These are phyloP conservation scores for Mimumesa dahlbomi DNA, from an alignment of 2,888 invertebrate genomes.

Conservation along the genomic window DNA sequence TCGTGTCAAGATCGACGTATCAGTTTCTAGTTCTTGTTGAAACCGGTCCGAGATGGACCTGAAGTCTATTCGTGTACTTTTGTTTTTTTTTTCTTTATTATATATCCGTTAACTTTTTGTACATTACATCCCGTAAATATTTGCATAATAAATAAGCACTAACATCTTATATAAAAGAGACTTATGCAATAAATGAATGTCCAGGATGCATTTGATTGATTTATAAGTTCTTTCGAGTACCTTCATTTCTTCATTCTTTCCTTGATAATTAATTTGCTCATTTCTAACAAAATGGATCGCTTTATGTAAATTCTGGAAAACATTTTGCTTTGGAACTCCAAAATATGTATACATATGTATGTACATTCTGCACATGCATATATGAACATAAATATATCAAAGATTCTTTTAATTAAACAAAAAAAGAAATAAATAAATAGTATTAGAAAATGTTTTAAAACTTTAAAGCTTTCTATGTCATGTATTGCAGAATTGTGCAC, in stretches of 20 bases:
- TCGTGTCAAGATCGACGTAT: constrained; percentile 7
- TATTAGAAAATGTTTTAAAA: constrained; percentile 19
- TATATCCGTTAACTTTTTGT: constrained; percentile 71
- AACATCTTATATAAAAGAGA: constrained; percentile 62
- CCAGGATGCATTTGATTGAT: constrained; percentile 37
- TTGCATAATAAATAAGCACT: constrained; percentile 61
- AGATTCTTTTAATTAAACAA: constrained; percentile 16
- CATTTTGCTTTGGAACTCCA: background rate
- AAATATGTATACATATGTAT: constrained; percentile 4
- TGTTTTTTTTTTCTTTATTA: constrained; percentile 71
- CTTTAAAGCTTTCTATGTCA: constrained; percentile 30
- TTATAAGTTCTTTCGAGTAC: constrained; percentile 15
- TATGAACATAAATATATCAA: constrained; percentile 24
- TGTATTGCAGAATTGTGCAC: constrained; percentile 41
- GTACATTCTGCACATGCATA: constrained; percentile 17
- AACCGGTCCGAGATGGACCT: constrained; percentile 37
- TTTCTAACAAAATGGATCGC: constrained; percentile 31
- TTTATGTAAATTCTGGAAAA: constrained; percentile 20
- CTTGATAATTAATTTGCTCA: constrained; percentile 17
- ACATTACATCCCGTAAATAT: constrained; percentile 73
- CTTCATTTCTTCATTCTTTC: constrained; percentile 12
- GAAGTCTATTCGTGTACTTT: constrained; percentile 42
- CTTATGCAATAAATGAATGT: constrained; percentile 61
- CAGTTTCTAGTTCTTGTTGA: constrained; percentile 3
- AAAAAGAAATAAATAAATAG: constrained; percentile 16